Base-by-base conservation (phyloP, 2,113 vertebrate species). In the Neolamprologus devosi region DNA sequence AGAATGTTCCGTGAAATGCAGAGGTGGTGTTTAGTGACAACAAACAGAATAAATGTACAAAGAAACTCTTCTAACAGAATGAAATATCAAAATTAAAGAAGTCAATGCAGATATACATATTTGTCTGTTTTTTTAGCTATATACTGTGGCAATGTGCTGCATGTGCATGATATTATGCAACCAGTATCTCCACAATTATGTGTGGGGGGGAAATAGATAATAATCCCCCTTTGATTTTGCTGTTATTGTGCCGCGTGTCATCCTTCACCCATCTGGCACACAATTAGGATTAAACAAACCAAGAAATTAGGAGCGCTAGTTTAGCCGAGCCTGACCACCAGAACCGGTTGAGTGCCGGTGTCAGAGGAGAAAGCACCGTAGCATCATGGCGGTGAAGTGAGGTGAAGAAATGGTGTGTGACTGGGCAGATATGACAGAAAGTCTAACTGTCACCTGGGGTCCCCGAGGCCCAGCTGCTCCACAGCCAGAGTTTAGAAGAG, bases 381-480 rank as follows among this genome's bases (percentile, higher is more conserved):
- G 70, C 83, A 33, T 81, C 73, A 30, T 81, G 79, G 47, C 30
- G 78, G 57, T 82, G 88, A 90, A 89, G 85, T 55, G 88, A 92
- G 89, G 93, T 90, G 91, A 92, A 92, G 88, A 91, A 93, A 92
- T 90, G 89, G 80, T 93, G 93, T 95, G 94, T 95, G 95, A 95
- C 92, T 91, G 78, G 92, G 85, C 40, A 45, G 91, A 90, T 93
- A 91, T 95, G 94, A 95, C 92, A 94, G 92, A 91, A 91, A 95
- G 90, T 84, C 86, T 88, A 92, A 91, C 86, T 93, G 94, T 95
- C 95, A 95, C 94, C 94, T 93, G 88, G 19, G 51, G 42, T 91
- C 92, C 93, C 89, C 37, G 85, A 90, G 92, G 92, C 88, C 93
- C 92, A 93, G 92, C 94, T 91, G 93, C 92, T 94, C 91, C 90